Conservation (phyloP, 2,888 invertebrate species). For the Athalia cordata region DNA sequence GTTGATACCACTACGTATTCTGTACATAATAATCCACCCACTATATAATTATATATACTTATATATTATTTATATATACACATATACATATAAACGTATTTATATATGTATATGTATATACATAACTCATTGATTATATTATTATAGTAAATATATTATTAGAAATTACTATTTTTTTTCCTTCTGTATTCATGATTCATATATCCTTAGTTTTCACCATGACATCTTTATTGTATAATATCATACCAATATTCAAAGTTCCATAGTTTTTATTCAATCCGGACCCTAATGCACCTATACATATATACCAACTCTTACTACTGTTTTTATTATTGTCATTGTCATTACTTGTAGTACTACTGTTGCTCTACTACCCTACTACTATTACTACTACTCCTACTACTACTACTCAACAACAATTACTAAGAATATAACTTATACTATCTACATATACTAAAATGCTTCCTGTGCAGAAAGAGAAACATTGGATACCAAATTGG, state of each 20-base stretch:
- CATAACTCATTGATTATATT: conserved; percentile 67
- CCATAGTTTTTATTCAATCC: conserved; percentile 37
- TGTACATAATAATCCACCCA: conserved; percentile 69
- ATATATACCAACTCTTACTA: conserved; percentile 8
- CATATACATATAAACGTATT: conserved; percentile 61
- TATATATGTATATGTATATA: conserved; percentile 54
- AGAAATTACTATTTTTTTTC: conserved; percentile 63
- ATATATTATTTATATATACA: conserved; percentile 57
- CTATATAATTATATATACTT: conserved; percentile 50
- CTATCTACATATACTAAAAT: conserved; percentile 34
- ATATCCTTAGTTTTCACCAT: conserved; percentile 42
- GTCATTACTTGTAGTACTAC: conserved; percentile 7
- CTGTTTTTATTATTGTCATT: background rate
- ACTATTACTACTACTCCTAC: conserved; percentile 18
- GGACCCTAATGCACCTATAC: conserved; percentile 15
- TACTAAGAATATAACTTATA: conserved; percentile 12
- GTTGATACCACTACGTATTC: conserved; percentile 69
- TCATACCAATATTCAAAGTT: conserved; percentile 36
- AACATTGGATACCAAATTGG: conserved; percentile 26
- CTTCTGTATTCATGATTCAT: conserved; percentile 30
- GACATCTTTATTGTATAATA: conserved; percentile 45
- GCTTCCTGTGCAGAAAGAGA: conserved; percentile 21
- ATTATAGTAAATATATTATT: conserved; percentile 70
- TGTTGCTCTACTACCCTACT: conserved; percentile 18
- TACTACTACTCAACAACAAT: background rate